Conservation (phyloP, 2,113 vertebrate species). For the Piprites chloris region DNA sequence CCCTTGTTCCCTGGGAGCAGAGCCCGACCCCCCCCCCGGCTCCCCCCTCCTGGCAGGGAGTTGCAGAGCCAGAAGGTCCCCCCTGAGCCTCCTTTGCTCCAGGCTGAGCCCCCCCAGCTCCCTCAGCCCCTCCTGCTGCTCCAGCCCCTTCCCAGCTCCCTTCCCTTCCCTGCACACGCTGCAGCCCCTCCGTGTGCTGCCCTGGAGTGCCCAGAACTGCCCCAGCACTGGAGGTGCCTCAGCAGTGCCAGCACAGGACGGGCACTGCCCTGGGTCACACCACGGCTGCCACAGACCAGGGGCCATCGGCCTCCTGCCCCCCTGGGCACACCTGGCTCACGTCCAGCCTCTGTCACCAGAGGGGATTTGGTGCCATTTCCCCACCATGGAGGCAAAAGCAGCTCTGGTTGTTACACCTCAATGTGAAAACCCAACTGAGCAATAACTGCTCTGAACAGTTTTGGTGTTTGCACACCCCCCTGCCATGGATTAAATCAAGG, state of each 20-base stretch:
- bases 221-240: background rate
- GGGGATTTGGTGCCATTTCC: fast-evolving
- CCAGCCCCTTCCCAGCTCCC: background rate
- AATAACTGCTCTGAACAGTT: background rate
- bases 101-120: background rate
- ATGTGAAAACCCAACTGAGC: background rate
- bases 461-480: background rate
- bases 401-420: background rate
- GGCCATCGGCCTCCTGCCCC: background rate
- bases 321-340: background rate
- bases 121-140: background rate
- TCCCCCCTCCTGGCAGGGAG: background rate
- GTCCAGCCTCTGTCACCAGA: background rate
- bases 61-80: background rate
- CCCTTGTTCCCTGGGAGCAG: background rate
- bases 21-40: background rate
- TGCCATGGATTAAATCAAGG: background rate
- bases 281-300: background rate
- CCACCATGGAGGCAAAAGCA: background rate
- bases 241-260: background rate
- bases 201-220: background rate
- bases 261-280: background rate
- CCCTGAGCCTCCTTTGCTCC: background rate
- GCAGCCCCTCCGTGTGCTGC: background rate
- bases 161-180: background rate